Evolutionary conservation across 2,888 invertebrate genomes (phyloP).

Genomic region (Alloscopus bannaensis): DNA sequence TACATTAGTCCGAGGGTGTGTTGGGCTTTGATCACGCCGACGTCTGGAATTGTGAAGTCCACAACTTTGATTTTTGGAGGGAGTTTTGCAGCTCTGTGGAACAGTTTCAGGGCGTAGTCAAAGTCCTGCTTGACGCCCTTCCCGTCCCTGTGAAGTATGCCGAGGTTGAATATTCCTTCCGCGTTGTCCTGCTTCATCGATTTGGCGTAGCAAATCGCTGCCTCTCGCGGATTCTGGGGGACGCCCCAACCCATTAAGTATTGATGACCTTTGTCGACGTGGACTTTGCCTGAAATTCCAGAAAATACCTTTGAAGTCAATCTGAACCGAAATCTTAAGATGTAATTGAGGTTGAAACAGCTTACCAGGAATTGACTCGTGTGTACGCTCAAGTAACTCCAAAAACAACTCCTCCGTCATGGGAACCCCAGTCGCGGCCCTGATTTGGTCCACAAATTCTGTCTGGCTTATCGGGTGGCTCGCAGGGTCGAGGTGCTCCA

Average conservation of each 20-base stretch:
- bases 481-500: constrained; percentile 46
- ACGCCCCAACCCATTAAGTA: constrained; percentile 11
- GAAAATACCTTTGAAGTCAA: no score
- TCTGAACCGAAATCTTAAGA: background rate
- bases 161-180: constrained; percentile 65
- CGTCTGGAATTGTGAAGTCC: background rate
- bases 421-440: background rate
- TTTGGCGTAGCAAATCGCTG: constrained; percentile 46
- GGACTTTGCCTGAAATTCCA: constrained; percentile 5
- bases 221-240: constrained; percentile 31
- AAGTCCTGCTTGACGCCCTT: constrained; percentile 46
- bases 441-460: background rate
- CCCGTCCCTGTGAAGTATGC: constrained; percentile 24
- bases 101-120: background rate
- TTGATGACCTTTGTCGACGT: constrained; percentile 26
- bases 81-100: constrained; percentile 5
- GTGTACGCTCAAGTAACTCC: no score
- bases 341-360: no score
- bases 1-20: constrained; percentile 38
- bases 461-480: background rate
- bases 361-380: no score
- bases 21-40: constrained; percentile 45
- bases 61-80: background rate
- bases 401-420: constrained; percentile 1
- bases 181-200: constrained; percentile 57